Evolutionary conservation across 2,113 vertebrate species (phyloP), one percentile per base, ranked within the genome.

Genomic region (Isichthys henryi): DNA sequence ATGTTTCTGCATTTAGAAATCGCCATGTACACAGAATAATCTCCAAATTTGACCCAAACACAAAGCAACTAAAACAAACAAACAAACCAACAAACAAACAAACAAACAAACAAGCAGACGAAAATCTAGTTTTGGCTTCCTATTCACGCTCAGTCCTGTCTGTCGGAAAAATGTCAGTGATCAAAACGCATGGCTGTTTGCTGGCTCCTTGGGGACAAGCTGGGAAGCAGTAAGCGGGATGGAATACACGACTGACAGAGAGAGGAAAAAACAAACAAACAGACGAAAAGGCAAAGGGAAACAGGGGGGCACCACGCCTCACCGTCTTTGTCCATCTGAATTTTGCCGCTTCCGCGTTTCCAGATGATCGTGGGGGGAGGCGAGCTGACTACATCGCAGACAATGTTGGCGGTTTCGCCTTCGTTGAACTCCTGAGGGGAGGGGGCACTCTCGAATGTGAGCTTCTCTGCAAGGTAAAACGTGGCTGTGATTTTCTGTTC

Each of bases 381-480:
- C 0, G 98, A 99, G 91, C 98, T 98, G 94, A 97, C 96, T 90
- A 99, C 97, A 0, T 99, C 96, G 66, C 98, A 99, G 86, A 98
- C 93, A 0, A 99, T 97, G 93, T 97, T 95, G 0, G 98, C 98
- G 0, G 98, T 96, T 0, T 98, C 97, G 0, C 98, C 98, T 39
- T 99, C 98, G 17, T 95, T 97, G 94, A 99, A 99, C 58, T 99
- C 98, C 94, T 99, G 98, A 0, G 96, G 97, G 35, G 96, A 97
- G 8, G 98, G 97, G 1, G 97, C 97, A 0, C 95, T 97, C 95
- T 95, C 94, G 95, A 99, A 99, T 92, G 97, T 98, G 93, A 99
- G 96, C 92, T 97, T 99, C 92, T 99, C 98, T 99, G 96, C 35
- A 95, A 74, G 66, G 43, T 45, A 87, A 77, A 89, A 86, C 39